These are phyloP conservation scores for Petrocephalus sullivani DNA, from an alignment of 2,797 vertebrate species.

Conservation along the genomic window DNA sequence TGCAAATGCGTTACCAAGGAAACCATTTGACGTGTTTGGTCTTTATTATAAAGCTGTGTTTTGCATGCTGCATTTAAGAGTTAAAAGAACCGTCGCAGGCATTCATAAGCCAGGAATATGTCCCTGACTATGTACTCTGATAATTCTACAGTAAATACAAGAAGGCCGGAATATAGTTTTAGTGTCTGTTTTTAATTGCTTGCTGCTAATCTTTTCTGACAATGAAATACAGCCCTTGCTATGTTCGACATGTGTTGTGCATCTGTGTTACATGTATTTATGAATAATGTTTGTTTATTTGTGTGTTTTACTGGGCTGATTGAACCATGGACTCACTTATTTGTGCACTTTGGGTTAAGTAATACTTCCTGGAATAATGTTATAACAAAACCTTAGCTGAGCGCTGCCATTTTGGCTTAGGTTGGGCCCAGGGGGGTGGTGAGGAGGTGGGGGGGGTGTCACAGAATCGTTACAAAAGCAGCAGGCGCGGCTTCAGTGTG, in stretches of 20 bases:
- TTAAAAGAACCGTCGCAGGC: slow-evolving; percentile 5
- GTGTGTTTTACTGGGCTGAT: not conserved
- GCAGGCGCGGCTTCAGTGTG: not conserved
- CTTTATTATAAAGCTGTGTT: not conserved
- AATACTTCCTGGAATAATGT: not conserved
- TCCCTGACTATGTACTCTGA: not conserved
- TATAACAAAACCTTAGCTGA: not conserved
- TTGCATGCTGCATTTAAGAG: not conserved
- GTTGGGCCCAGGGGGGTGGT: not conserved
- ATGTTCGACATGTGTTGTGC: not conserved
- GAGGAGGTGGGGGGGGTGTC: not conserved
- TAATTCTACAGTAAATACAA: not conserved
- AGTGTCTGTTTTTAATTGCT: not conserved
- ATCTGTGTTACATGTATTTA: not conserved
- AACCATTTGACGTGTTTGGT: not conserved
- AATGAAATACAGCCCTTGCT: not conserved
- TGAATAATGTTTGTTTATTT: not conserved
- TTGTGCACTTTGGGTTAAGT: not conserved
- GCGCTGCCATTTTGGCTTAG: slow-evolving; percentile 8
- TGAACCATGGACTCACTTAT: not conserved
- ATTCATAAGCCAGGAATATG: not conserved
- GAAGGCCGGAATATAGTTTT: not conserved
- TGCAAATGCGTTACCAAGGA: slow-evolving; percentile 18
- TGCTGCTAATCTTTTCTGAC: not conserved
- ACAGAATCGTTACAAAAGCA: not conserved